Evolutionary conservation across 1,140 invertebrate species (phyloP).

Genomic region (Caerostris darwini): DNA sequence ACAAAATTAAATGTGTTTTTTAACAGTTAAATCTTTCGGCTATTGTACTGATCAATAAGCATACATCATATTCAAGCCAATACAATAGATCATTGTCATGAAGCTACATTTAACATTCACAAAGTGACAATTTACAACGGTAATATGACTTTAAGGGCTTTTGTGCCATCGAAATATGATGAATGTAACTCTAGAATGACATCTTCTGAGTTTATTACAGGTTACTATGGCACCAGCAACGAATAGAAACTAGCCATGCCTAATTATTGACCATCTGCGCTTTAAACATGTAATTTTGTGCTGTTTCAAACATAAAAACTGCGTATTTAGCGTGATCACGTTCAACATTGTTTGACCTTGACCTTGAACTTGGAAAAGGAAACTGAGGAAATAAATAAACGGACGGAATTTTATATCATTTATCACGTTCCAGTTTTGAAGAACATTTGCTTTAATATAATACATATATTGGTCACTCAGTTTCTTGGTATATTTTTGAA

Average conservation of each 20-base stretch:
- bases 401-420: neutral
- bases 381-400: neutral
- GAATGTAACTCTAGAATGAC: neutral
- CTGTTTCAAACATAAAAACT: neutral
- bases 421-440: too few species aligned
- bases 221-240: neutral
- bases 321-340: neutral
- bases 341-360: neutral
- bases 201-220: neutral
- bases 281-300: neutral
- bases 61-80: too few species aligned
- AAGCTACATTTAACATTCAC: too few species aligned
- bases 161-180: neutral
- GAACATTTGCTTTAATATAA: too few species aligned
- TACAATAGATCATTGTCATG: too few species aligned
- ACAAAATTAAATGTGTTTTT: too few species aligned
- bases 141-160: neutral
- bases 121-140: neutral
- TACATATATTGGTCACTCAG: too few species aligned
- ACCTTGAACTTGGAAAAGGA: neutral
- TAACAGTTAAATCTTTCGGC: too few species aligned
- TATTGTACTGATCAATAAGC: too few species aligned
- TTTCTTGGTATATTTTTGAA: too few species aligned
- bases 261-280: conserved; percentile 3
- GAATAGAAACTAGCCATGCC: neutral